phyloP scores from a whole-genome alignment of 2,888 invertebrate genomes.

The Caenorhabditis becei region DNA sequence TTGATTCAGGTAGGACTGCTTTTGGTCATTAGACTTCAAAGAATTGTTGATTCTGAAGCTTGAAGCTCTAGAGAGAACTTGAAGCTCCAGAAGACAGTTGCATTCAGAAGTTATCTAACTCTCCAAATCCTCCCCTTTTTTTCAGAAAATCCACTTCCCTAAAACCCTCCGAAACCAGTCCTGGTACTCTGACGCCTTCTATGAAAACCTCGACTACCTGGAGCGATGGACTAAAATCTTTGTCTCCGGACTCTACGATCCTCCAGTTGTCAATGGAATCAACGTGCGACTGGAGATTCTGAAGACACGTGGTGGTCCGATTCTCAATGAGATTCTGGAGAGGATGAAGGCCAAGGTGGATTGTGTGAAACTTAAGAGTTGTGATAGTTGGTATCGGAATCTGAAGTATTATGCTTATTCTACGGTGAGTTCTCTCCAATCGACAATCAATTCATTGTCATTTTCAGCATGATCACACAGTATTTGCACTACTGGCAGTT shows the following conservation, averaged over 20 bases:
- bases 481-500: conserved; percentile 28
- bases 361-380: conserved; percentile 27
- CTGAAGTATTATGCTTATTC: conserved; percentile 53
- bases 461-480: conserved; percentile 50
- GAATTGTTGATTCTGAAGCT: too few relatives aligned
- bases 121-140: too few relatives aligned
- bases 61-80: too few relatives aligned
- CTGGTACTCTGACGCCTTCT: conserved; percentile 40
- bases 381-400: conserved; percentile 23
- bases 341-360: conserved; percentile 41
- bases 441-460: not conserved
- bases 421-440: conserved; percentile 3
- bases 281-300: conserved; percentile 35
- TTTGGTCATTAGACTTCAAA: too few relatives aligned
- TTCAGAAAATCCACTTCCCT: conserved; percentile 42
- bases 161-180: conserved; percentile 28
- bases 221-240: conserved; percentile 26
- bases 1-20: conserved; percentile 25
- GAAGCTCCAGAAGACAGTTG: too few relatives aligned
- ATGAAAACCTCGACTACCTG: conserved; percentile 20
- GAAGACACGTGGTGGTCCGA: conserved; percentile 43
- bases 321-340: conserved; percentile 41
- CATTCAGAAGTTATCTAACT: too few relatives aligned
- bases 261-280: conserved; percentile 43
- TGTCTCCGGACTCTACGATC: conserved; percentile 44